Conservation (phyloP, 1,140 invertebrate genomes). For the Tribolium castaneum region DNA sequence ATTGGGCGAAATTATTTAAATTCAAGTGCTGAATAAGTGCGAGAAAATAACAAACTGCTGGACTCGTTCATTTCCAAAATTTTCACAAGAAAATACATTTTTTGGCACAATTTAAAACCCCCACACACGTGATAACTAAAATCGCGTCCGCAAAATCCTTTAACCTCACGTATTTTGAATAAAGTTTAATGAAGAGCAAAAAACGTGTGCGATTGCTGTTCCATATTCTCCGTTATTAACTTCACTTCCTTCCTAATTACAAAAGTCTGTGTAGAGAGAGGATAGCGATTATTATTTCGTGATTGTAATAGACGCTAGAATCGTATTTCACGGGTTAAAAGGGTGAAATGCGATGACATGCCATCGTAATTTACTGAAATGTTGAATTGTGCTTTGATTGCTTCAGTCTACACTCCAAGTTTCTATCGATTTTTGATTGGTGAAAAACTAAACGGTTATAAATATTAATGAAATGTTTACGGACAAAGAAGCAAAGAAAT, state of each 20-base stretch:
- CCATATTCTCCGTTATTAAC: background rate
- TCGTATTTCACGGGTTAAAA: background rate
- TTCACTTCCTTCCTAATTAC: constrained; percentile 1
- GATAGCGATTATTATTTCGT: constrained; percentile 5
- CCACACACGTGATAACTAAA: background rate
- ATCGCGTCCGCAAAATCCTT: background rate
- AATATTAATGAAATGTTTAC: background rate
- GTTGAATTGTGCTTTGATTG: background rate
- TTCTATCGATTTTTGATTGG: background rate
- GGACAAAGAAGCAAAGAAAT: background rate
- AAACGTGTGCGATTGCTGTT: constrained; percentile 6
- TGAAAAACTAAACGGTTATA: background rate
- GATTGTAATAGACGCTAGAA: background rate
- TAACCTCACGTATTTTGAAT: constrained; percentile 2
- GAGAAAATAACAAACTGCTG: too few species aligned
- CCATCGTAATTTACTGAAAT: background rate
- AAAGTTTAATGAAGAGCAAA: constrained; percentile 1
- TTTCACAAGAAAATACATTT: background rate
- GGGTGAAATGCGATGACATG: background rate
- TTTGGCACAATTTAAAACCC: background rate
- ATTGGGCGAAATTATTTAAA: constrained; percentile 18
- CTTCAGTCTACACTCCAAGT: background rate
- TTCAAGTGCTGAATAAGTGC: background rate
- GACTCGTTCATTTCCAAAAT: too few species aligned
- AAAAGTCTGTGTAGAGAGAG: background rate